A percentile compares a stretch with the other conserved stretches of the same genome.
Evolutionary conservation across 1,140 invertebrate species (phyloP).

Genomic region (Brachionus angularis): DNA sequence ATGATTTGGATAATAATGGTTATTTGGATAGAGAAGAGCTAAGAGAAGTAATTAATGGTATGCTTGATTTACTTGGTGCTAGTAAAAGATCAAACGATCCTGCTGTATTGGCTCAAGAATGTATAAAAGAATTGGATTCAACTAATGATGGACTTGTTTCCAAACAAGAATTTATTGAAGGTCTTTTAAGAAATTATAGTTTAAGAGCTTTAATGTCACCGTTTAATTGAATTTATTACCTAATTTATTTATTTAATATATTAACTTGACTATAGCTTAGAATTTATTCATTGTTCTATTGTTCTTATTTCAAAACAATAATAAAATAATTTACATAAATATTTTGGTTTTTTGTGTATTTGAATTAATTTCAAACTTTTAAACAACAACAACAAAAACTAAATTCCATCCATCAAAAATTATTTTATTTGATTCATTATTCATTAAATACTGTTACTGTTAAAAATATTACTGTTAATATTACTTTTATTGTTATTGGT

Average conservation of each 20-base stretch:
- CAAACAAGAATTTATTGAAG: constrained; percentile 42
- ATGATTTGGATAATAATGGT: constrained; percentile 30
- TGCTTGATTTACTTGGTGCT: constrained; percentile 29
- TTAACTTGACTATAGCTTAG: not conserved
- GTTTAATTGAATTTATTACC: constrained; percentile 17
- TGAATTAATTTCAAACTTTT: no score
- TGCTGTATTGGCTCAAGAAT: not conserved
- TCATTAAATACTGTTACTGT: no score
- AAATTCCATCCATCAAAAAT: no score
- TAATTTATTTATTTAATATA: not conserved
- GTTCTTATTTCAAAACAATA: no score
- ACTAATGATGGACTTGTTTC: constrained; percentile 23
- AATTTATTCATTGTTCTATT: no score
- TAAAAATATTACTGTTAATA: no score
- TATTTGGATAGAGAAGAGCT: constrained; percentile 8
- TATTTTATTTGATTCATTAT: no score
- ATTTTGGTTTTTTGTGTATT: no score
- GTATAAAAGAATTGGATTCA: constrained; percentile 10
- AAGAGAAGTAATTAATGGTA: not conserved
- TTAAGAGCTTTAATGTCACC: constrained; percentile 19
- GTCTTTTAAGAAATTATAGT: constrained; percentile 14
- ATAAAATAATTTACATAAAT: no score
- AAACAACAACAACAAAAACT: no score
- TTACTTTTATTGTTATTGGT: no score
- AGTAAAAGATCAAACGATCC: not conserved